Conservation (phyloP, 2,888 invertebrate genomes). For the Tribolium freemani region DNA sequence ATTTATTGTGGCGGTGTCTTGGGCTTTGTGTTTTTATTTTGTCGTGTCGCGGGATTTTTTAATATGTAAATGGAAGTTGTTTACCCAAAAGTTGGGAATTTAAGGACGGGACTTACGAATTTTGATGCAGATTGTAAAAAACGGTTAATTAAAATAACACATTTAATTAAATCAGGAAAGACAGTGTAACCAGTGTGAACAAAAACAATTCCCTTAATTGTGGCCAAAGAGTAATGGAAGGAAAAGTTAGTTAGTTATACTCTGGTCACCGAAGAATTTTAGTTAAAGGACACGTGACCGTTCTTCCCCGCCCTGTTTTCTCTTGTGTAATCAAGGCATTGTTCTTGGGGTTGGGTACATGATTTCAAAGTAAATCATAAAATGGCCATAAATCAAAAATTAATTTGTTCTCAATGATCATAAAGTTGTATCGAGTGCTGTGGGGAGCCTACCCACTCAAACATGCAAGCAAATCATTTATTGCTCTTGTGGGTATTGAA, state of each 20-base stretch:
- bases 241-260: too few species aligned
- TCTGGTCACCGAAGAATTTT: too few species aligned
- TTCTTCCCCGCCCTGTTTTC: too few species aligned
- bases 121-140: background rate
- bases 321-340: background rate
- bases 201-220: background rate
- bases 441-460: background rate
- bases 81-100: background rate
- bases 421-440: background rate
- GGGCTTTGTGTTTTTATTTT: background rate
- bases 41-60: background rate
- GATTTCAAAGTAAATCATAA: background rate
- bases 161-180: background rate
- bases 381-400: background rate
- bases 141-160: background rate
- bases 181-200: background rate
- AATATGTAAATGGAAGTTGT: background rate
- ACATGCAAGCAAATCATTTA: background rate
- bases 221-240: background rate
- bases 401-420: background rate
- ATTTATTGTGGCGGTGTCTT: constrained; percentile 1
- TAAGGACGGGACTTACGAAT: background rate
- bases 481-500: background rate
- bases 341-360: background rate
- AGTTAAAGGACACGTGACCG: too few species aligned